Base-by-base conservation (phyloP, 2,113 vertebrate genomes). In the Paedocypris sp. region DNA sequence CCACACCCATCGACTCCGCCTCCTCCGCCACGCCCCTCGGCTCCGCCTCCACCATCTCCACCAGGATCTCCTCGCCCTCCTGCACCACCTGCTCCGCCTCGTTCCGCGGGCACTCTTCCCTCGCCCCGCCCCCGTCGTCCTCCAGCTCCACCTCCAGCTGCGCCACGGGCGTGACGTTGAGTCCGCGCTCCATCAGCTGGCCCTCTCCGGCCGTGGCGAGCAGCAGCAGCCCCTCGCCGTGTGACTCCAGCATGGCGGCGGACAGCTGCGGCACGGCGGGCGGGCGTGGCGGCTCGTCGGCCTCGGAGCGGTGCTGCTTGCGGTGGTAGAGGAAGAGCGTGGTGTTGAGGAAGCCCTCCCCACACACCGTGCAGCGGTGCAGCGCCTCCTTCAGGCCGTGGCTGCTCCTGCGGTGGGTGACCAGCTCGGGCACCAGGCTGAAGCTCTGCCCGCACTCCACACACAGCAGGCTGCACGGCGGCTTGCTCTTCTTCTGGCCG, bases 321-420 rank as follows among this genome's bases (percentile, higher is more conserved):
- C 92, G 87, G 60, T 95, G 92, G 73, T 95, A 95, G 3, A 95
- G 89, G 74, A 91, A 95, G 41, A 92, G 91, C 2, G 92, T 95
- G 60, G 91, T 92, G 74, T 91, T 95, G 20, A 90, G 81, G 58
- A 94, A 95, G 54, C 89, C 85, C 64, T 92, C 88, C 2, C 92
- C 92, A 2, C 92, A 95, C 1, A 91, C 79, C 0, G 59, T 58
- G 75, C 92, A 95, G 1, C 85, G 86, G 62, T 91, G 90, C 16
- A 93, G 78, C 1, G 92, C 90, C 45, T 85, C 86, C 47, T 80
- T 79, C 43, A 91, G 87, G 28, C 88, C 78, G 1, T 89, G 88
- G 8, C 87, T 87, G 3, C 79, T 82, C 35, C 83, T 86, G 10
- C 92, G 90, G 60, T 95, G 92, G 9, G 90, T 78, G 22, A 93